Base-by-base conservation (phyloP, 1,140 invertebrate species). In the Drosophila nigrodunni region DNA sequence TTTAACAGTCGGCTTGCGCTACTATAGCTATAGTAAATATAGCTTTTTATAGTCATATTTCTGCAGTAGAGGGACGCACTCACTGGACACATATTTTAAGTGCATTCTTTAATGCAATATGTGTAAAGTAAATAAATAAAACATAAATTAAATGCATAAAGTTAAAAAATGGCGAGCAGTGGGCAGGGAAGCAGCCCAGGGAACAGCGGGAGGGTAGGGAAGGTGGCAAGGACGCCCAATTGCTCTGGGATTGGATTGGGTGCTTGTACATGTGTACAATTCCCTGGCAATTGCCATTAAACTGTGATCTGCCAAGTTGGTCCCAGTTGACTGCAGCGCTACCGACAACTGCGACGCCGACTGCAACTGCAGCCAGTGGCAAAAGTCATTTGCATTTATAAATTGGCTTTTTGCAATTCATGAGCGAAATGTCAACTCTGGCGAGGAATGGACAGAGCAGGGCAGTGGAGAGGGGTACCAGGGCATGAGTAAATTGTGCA, bases 371-470 rank as follows among this genome's bases (percentile, higher is more conserved):
- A 66, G 73, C 73, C 74, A 60, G 65, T 75, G 77, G 73, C 82
- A 82, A 85, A 89, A 90, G 75, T 81, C 78, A 90, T 89, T 89
- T 89, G 85, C 85, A 89, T 89, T 90, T 90, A 86, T 89, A 89
- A 89, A 89, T 89, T 89, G 85, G 85, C 86, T 90, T 86, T 89
- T 89, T 85, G 86, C 85, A 89, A 88, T 88, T 88, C 85, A 88
- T 89, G 80, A 85, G 86, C 74, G 77, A 85, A 89, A 80, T 83
- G 80, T 80, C 85, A 52, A 49, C 69, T 55, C 15, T 37, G 18
- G 18, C 0, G 37, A 15, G 39, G 15, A 8, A 37, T 25, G 4
- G 25, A 9, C 7, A 41, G 37, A 44, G 21, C 37, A 46, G 49
- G 52, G 39, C 5, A 46, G 58, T 60, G 65, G 76, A 52, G 61